phyloP scores from a whole-genome alignment of 2,888 invertebrate genomes.

The Nephrotoma guestfalica region DNA sequence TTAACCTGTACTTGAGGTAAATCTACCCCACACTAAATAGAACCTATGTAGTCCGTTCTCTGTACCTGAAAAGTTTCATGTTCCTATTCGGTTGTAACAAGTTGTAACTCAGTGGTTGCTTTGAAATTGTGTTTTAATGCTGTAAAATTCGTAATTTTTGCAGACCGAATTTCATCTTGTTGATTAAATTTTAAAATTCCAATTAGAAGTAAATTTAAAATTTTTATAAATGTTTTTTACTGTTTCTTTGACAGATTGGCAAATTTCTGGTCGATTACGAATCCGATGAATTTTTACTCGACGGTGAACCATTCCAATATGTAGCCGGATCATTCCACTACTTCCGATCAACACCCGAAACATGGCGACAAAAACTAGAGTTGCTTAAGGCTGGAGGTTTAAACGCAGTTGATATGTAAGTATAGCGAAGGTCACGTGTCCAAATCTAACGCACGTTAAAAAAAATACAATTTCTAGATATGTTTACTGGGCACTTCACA shows the following conservation, averaged over 20 bases:
- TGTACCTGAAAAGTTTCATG: too few relatives aligned
- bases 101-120: too few relatives aligned
- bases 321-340: constrained; percentile 73
- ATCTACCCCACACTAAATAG: too few relatives aligned
- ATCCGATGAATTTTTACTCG: constrained; percentile 48
- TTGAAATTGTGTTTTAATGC: too few relatives aligned
- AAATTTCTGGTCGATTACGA: constrained; percentile 34
- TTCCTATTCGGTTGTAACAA: too few relatives aligned
- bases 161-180: too few relatives aligned
- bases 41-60: too few relatives aligned
- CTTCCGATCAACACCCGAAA: constrained; percentile 62
- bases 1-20: too few relatives aligned
- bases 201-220: too few relatives aligned
- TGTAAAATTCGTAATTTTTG: too few relatives aligned
- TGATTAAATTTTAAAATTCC: too few relatives aligned
- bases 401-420: constrained; percentile 72
- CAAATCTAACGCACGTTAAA: background rate
- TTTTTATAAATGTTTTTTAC: too few relatives aligned
- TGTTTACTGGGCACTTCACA: constrained; percentile 80
- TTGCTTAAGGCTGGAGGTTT: constrained; percentile 71
- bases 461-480: constrained; percentile 41
- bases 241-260: background rate
- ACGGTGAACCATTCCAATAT: constrained; percentile 55
- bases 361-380: constrained; percentile 63
- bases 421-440: background rate